Percentiles rank a stretch among this genome's conserved stretches.
phyloP scores from a whole-genome alignment of 2,888 invertebrate species.

The Zaprionus bogoriensis region DNA sequence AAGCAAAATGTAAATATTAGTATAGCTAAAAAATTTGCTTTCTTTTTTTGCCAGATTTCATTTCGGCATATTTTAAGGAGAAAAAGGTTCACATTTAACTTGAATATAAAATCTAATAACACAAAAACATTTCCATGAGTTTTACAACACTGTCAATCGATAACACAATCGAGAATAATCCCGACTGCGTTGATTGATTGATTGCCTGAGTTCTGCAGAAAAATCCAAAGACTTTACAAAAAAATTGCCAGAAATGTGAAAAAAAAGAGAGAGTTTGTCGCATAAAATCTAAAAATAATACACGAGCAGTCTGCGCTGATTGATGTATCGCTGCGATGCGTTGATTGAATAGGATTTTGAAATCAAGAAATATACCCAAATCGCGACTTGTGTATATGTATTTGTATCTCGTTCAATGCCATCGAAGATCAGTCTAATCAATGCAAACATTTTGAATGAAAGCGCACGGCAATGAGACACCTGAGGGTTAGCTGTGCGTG shows the following conservation, averaged over 20 bases:
- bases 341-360: not conserved
- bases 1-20: too few species aligned
- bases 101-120: too few species aligned
- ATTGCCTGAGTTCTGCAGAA: not conserved
- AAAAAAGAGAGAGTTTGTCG: not conserved
- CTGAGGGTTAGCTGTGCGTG: slow-evolving; percentile 19
- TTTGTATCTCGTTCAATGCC: not conserved
- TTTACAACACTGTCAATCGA: not conserved
- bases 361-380: too few species aligned
- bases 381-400: not conserved
- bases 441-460: slow-evolving; percentile 26
- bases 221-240: not conserved
- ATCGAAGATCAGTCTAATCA: slow-evolving; percentile 18
- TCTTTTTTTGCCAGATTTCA: too few species aligned
- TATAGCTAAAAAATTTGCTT: too few species aligned
- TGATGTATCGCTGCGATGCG: not conserved
- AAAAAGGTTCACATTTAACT: too few species aligned
- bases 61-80: too few species aligned
- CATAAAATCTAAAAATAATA: not conserved
- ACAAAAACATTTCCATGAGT: not conserved
- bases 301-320: not conserved
- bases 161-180: not conserved
- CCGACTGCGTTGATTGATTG: not conserved
- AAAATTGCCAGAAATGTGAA: not conserved
- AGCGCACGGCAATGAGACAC: slow-evolving; percentile 20